A percentile compares a stretch with the other conserved stretches of the same genome.
phyloP scores from a whole-genome alignment of 2,888 invertebrate species.

The Leucophora obtusa region DNA sequence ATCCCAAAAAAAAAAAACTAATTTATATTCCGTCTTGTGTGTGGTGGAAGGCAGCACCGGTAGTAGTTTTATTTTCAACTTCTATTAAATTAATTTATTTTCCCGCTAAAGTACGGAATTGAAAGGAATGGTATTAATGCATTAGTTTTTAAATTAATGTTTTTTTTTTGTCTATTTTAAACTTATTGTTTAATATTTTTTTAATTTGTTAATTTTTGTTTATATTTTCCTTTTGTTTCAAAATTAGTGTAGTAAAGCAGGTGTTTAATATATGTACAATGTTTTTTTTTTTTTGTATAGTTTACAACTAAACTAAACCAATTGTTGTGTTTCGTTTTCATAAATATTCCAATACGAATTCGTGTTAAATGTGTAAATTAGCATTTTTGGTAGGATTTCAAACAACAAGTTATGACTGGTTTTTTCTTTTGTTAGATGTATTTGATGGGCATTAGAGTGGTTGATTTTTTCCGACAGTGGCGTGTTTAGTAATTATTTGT shows the following conservation, averaged over 20 bases:
- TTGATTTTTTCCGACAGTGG: constrained; percentile 31
- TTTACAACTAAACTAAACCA: constrained; percentile 26
- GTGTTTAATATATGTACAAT: constrained; percentile 29
- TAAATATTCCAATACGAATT: constrained; percentile 27
- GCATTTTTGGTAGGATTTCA: constrained; percentile 53
- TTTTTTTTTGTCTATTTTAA: constrained; percentile 5
- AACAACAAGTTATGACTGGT: constrained; percentile 4
- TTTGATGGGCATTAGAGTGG: constrained; percentile 12
- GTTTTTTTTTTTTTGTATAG: constrained; percentile 20
- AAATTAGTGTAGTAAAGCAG: constrained; percentile 42
- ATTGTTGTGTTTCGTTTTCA: constrained; percentile 11
- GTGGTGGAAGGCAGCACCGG: constrained; percentile 30
- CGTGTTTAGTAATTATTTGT: constrained; percentile 57
- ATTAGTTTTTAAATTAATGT: too few species aligned
- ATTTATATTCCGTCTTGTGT: constrained; percentile 21
- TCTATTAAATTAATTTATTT: constrained; percentile 2
- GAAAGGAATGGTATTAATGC: constrained; percentile 19
- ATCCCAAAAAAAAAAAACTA: constrained; percentile 1
- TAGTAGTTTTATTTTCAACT: constrained; percentile 41
- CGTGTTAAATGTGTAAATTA: constrained; percentile 63
- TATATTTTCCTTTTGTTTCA: not conserved
- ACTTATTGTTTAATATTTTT: constrained; percentile 12
- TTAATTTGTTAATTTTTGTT: not conserved
- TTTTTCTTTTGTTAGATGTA: not conserved
- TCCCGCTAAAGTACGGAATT: constrained; percentile 30